These are phyloP conservation scores for Spinus olivaceus DNA, from an alignment of 2,797 vertebrate genomes.

Conservation along the genomic window DNA sequence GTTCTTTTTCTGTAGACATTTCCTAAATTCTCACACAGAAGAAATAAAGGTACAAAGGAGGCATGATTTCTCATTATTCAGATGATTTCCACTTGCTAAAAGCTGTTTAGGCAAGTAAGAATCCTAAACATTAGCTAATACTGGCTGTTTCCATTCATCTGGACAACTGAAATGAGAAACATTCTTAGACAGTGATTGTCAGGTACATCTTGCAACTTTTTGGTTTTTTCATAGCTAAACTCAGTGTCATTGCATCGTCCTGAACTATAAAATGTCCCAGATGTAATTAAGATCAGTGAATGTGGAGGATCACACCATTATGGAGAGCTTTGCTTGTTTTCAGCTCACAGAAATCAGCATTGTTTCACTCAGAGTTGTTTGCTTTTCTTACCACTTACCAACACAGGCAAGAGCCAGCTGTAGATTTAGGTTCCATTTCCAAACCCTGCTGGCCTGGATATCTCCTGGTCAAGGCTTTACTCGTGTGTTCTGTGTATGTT, in stretches of 20 bases:
- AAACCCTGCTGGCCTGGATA: background rate
- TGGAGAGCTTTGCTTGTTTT: background rate
- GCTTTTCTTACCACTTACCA: background rate
- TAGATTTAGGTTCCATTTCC: background rate
- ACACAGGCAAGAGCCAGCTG: background rate
- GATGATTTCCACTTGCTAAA: background rate
- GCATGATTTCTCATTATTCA: background rate
- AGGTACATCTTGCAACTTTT: background rate
- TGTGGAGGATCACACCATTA: background rate
- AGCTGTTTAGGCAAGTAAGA: background rate
- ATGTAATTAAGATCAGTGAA: background rate
- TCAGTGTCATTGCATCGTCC: background rate
- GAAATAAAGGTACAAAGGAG: background rate
- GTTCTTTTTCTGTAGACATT: background rate
- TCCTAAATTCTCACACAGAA: background rate
- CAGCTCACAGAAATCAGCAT: background rate
- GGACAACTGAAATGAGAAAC: background rate
- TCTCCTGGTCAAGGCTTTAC: background rate
- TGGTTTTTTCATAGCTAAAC: background rate
- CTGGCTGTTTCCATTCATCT: background rate
- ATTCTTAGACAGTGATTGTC: background rate
- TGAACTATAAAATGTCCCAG: background rate
- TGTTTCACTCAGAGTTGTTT: background rate
- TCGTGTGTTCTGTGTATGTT: background rate
- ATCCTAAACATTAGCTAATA: background rate